Evolutionary conservation across 92 coral and sea anemone species (phyloP), one percentile per base, ranked within the genome.

Genomic region (Palythoa grandis): DNA sequence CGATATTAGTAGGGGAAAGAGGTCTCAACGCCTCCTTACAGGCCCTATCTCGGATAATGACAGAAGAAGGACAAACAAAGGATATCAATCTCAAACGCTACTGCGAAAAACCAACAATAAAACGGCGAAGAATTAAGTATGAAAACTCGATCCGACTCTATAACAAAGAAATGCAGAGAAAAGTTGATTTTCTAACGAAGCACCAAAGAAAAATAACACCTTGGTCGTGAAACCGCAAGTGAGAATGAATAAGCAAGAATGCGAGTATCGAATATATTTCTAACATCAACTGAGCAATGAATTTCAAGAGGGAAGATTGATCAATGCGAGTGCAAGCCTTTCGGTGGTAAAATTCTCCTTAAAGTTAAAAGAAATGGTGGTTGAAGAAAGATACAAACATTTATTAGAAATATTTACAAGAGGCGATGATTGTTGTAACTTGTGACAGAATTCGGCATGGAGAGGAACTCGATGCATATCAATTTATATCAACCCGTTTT

Each of bases 41-140:
- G 74, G 82, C 96, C 0, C 87, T 96, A 63, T 89, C 91, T 68
- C 91, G 93, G 65, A 87, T 95, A 14, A 93, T 96, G 93, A 89
- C 88, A 38, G 87, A 88, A 67, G 99, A 96, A 63, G 92, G 92
- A 53, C 94, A 95, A 88, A 83, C 91, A n/a, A 95, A 93, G 82
- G 97, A 95, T 83, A 89, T 96, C 61, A 94, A 93, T 76, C 89
- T 96, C 8, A 96, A 96, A 71, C 87, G 95, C 70, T 89, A 88
- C 71, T 96, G 93, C 80, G 99, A 96, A 84, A 96, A 96, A 88
- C 99, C 99, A 7, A 96, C 99, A 23, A 78, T 96, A 48, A 96
- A 93, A 78, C 92, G 99, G 76, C 90, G 99, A 72, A 90, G 99
- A 79, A 87, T 91, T 88, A 93, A 92, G 87, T 96, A 96, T 82